Conservation (phyloP, 2,113 vertebrate species). For the Engraulis encrasicolus region DNA sequence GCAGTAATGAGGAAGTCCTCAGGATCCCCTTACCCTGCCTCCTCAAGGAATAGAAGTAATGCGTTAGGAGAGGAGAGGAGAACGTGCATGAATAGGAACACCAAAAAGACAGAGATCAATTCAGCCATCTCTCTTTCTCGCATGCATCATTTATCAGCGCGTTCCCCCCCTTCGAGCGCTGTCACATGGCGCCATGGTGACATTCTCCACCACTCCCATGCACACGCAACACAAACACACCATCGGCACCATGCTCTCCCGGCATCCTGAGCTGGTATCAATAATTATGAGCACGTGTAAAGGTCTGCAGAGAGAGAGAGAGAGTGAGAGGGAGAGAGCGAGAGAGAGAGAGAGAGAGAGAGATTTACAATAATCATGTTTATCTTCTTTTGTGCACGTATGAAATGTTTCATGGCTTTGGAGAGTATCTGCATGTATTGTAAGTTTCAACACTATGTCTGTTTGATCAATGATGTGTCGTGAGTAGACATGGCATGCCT, state of each 20-base stretch:
- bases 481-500: too few relatives aligned
- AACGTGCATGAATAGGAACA: neutral
- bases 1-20: too few relatives aligned
- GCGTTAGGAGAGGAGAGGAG: neutral
- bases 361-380: too few relatives aligned
- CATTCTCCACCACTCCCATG: neutral
- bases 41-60: neutral
- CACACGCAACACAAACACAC: too few relatives aligned
- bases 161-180: neutral
- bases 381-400: too few relatives aligned
- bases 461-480: too few relatives aligned
- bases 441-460: too few relatives aligned
- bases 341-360: too few relatives aligned
- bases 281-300: conserved; percentile 57
- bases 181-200: neutral
- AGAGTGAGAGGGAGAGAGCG: too few relatives aligned
- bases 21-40: neutral
- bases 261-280: conserved; percentile 38
- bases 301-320: conserved; percentile 9
- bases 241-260: too few relatives aligned
- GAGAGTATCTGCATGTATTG: too few relatives aligned
- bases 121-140: conserved; percentile 42
- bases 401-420: too few relatives aligned
- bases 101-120: conserved; percentile 40
- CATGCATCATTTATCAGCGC: conserved; percentile 62